Evolutionary conservation across 2,888 invertebrate species (phyloP).

Genomic region (Panopea generosa): DNA sequence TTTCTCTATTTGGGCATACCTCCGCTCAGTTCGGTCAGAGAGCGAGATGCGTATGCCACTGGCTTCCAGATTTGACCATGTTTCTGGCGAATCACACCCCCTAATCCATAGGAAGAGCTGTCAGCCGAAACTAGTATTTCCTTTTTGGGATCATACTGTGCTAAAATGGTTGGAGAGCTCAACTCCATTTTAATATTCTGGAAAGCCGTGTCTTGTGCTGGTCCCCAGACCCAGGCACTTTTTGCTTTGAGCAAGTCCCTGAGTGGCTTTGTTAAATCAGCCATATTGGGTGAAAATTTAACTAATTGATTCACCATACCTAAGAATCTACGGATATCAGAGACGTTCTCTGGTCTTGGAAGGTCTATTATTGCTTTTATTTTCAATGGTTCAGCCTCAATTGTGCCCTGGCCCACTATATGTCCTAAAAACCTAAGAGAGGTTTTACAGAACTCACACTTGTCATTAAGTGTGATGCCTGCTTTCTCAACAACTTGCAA

Average conservation of each 20-base stretch:
- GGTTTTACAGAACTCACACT: constrained; percentile 8
- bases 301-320: constrained; percentile 20
- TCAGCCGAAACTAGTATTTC: no score
- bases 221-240: no score
- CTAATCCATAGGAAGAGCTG: neutral
- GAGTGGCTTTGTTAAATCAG: no score
- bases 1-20: neutral
- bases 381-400: constrained; percentile 10
- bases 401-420: neutral
- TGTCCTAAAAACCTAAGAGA: constrained; percentile 6
- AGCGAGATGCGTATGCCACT: neutral
- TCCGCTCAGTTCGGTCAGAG: neutral
- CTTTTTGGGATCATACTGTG: no score
- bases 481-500: no score
- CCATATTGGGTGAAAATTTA: constrained; percentile 5
- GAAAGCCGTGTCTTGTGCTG: no score
- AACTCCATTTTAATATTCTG: no score
- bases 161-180: no score
- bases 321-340: constrained; percentile 12
- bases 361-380: constrained; percentile 3
- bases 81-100: neutral
- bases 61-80: neutral
- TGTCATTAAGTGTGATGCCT: constrained; percentile 3
- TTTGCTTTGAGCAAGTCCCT: neutral
- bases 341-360: constrained; percentile 2